These are phyloP conservation scores for Pantala flavescens DNA, from an alignment of 1,140 invertebrate genomes.

Conservation along the genomic window DNA sequence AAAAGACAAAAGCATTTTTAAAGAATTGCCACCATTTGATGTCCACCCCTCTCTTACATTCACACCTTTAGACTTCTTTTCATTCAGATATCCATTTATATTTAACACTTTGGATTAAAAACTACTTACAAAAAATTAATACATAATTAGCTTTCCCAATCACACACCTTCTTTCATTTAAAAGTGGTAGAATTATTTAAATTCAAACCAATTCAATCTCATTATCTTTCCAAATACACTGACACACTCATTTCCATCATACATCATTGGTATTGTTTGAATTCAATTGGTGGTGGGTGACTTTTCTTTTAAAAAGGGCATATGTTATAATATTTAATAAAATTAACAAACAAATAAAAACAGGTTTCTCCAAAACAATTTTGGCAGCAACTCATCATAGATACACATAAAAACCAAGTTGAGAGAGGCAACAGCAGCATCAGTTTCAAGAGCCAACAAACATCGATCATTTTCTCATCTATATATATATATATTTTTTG, in stretches of 20 bases:
- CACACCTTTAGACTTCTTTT: not conserved
- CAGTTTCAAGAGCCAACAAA: not conserved
- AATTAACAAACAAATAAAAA: conserved; percentile 11
- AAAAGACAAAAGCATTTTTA: conserved; percentile 6
- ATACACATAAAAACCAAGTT: not conserved
- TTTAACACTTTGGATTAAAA: conserved; percentile 6
- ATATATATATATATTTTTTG: conserved; percentile 4
- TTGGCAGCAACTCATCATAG: not conserved
- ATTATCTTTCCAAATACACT: not conserved
- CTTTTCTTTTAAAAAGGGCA: conserved; percentile 7
- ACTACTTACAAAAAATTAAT: conserved; percentile 11
- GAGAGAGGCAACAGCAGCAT: conserved; percentile 7
- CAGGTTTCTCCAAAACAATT: conserved; percentile 9
- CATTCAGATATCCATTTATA: not conserved
- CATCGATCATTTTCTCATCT: conserved; percentile 1
- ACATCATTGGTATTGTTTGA: not conserved
- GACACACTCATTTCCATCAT: conserved; percentile 7
- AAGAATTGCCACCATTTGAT: not conserved
- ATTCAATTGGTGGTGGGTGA: not conserved
- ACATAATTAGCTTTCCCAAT: conserved; percentile 8
- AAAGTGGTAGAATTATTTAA: not conserved
- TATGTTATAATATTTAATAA: conserved; percentile 6
- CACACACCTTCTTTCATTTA: not conserved
- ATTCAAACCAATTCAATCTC: not conserved
- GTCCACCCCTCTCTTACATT: not conserved